Base-by-base conservation (phyloP, 2,888 invertebrate genomes). In the Athalia rosae region DNA sequence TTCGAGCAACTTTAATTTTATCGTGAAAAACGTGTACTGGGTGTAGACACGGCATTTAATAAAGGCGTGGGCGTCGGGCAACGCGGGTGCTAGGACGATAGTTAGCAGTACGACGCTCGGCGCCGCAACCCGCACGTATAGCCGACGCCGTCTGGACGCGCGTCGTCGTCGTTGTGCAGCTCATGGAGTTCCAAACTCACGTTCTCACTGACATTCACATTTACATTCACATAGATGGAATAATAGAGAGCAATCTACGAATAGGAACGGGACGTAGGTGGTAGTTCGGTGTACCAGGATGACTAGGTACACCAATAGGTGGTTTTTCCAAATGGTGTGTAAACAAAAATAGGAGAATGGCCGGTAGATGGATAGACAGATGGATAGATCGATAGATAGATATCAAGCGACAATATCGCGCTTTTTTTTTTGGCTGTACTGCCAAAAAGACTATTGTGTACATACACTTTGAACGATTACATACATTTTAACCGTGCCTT, bases 141-240 rank as follows among this genome's bases (percentile, higher is more conserved):
- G 84, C 82, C 80, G 86, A 84, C 88, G 88, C 88, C 88, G 88
- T 88, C 88, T 88, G 87, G 88, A 87, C 88, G 88, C 87, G 28
- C 28, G 28, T 28, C 28, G 28, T 28, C 28, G 28, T 28, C 28
- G 28, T 28, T 28, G 28, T 28, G 28, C 28, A 28, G 28, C 28
- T 28, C 28, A 28, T 28, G 28, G 28, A 28, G 28, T 28, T 28
- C 28, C 28, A 28, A 28, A 28, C 28, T 28, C 28, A 28, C 28
- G 28, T 28, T 28, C 28, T 28, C 28, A 28, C 28, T 28, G 28
- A 28, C 28, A 28, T 28, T 28, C 28, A 28, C 28, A 28, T 28
- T 28, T 28, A 28, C 28, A 28, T 28, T 28, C 28, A 28, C 28
- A 28, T 28, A 28, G 28, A 28, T 28, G 28, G 28, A 28, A 28